Base-by-base conservation (phyloP, 1,140 invertebrate species). In the Drosophila auraria region DNA sequence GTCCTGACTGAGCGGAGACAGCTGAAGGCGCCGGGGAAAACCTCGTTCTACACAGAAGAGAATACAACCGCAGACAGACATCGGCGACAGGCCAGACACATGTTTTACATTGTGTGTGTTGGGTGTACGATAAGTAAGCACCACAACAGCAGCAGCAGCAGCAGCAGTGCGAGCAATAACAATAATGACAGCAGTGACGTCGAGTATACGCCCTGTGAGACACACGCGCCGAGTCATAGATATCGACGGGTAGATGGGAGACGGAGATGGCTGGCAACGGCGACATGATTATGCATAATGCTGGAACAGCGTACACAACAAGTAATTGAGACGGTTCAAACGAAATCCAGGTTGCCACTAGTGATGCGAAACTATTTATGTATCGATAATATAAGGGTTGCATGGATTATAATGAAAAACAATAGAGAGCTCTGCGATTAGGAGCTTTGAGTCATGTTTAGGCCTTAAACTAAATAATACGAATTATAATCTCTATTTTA, bases 61-160 rank as follows among this genome's bases (percentile, higher is more conserved):
- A 57, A 57, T 36, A 57, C 54, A 40, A 54, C 62, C 61, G 72
- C 64, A 80, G 57, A 70, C 54, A 62, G 57, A 61, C 53, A 73
- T 54, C 53, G 40, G 70, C 53, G 68, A 49, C 59, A 66, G 60
- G 42, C 49, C 51, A 82, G 79, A 87, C 83, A 82, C 71, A 80
- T 87, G 76, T 83, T 69, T 30, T 54, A 33, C 38, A 23, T 40
- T 50, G 44, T 56, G 63, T 74, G 59, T 47, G 63, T 38, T 56
- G 58, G 69, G 50, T 80, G 63, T 57, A 36, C 60, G 80, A 86
- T 86, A 80, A 82, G 83, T 82, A 82, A 87, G 57, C 64, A 64
- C 53, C 78, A 75, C 77, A 71, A 64, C 69, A 81, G 61, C 33
- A 56, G 9, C 33, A 64, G 14, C 30, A 20, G 6, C 17, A 54